These are phyloP conservation scores for Xestia ashworthii DNA, from an alignment of 2,888 invertebrate species.

Conservation along the genomic window DNA sequence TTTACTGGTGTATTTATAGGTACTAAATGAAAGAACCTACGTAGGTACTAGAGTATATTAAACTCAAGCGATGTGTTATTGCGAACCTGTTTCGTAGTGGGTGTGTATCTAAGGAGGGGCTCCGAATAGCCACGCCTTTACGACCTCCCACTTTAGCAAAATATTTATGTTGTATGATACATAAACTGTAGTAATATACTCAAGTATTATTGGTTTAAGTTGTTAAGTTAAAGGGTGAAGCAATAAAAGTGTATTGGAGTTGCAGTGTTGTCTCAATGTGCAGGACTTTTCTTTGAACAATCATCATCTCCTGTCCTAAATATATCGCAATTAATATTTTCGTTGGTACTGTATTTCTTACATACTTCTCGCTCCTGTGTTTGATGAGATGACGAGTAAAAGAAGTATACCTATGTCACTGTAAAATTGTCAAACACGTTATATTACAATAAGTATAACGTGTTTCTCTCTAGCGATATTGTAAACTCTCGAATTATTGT, in stretches of 20 bases:
- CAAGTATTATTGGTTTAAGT: conserved; percentile 40
- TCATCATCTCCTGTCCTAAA: no score
- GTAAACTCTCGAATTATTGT: no score
- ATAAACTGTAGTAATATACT: conserved; percentile 57
- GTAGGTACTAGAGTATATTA: conserved; percentile 47
- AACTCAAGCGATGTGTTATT: conserved; percentile 70
- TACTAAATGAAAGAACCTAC: conserved; percentile 43
- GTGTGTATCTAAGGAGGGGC: conserved; percentile 76
- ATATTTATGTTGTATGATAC: conserved; percentile 58
- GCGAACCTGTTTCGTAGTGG: conserved; percentile 80
- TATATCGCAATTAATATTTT: not conserved
- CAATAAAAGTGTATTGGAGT: conserved; percentile 26
- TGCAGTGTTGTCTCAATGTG: not conserved
- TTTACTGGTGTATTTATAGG: conserved; percentile 5
- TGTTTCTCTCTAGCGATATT: no score
- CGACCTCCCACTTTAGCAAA: conserved; percentile 71
- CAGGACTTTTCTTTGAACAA: not conserved
- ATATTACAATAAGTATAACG: no score
- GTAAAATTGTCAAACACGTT: no score
- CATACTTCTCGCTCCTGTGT: no score
- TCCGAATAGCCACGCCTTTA: conserved; percentile 77
- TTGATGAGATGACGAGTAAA: no score
- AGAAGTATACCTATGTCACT: no score
- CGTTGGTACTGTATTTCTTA: no score
- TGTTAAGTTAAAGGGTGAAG: conserved; percentile 23